These are phyloP conservation scores for Agrotis clavis DNA, from an alignment of 2,888 invertebrate genomes.

Conservation along the genomic window DNA sequence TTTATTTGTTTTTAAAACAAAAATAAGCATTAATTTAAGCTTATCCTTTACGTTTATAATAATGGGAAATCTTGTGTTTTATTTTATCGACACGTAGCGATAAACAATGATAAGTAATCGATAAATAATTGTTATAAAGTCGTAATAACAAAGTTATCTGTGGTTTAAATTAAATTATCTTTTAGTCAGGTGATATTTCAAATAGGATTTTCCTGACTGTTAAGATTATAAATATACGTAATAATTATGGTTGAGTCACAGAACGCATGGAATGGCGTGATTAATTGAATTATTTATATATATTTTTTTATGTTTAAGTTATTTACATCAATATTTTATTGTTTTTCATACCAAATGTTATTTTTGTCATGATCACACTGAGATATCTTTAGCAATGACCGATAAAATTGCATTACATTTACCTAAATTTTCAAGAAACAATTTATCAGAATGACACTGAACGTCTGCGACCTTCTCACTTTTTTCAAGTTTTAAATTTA, in stretches of 20 bases:
- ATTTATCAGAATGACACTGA: neutral
- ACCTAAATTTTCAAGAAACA: neutral
- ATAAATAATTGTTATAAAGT: conserved; percentile 14
- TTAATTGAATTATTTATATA: conserved; percentile 13
- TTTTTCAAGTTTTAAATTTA: too few relatives aligned
- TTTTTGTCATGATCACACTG: neutral
- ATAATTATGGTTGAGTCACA: conserved; percentile 26
- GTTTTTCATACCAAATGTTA: conserved; percentile 10
- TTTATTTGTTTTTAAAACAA: conserved; percentile 1
- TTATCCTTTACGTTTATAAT: conserved; percentile 1
- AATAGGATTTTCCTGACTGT: conserved; percentile 4
- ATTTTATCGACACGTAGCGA: conserved; percentile 30
- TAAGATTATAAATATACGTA: neutral
- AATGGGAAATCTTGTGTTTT: conserved; percentile 4
- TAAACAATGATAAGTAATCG: conserved; percentile 8
- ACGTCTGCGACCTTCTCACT: neutral
- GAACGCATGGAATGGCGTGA: neutral
- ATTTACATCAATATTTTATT: conserved; percentile 6
- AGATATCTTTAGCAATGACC: conserved; percentile 5
- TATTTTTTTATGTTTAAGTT: neutral
- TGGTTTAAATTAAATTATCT: conserved; percentile 9
- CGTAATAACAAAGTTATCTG: conserved; percentile 29
- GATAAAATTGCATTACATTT: conserved; percentile 8
- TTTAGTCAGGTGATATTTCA: conserved; percentile 15
- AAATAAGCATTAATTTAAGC: conserved; percentile 6